These are phyloP conservation scores for Thalassophryne amazonica DNA, from an alignment of 2,797 vertebrate species.

Conservation along the genomic window DNA sequence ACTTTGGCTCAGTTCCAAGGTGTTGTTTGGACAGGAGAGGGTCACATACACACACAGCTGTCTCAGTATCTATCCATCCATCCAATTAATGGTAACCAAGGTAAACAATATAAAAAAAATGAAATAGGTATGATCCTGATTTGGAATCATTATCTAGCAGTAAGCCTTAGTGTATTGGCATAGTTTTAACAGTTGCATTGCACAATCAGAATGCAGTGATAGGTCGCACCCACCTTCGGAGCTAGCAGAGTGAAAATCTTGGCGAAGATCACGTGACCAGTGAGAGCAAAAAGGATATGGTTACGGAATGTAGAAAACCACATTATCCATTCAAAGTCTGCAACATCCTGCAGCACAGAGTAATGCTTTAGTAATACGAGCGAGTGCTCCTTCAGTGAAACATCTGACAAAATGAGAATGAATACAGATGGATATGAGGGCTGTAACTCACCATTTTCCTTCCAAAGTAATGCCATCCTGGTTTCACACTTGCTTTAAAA, in stretches of 20 bases:
- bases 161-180: no score
- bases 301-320: conserved; percentile 96
- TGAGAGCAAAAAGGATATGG: conserved; percentile 89
- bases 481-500: conserved; percentile 86
- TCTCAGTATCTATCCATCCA: no score
- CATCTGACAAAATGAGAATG: neutral
- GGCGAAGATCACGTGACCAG: conserved; percentile 91
- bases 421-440: neutral
- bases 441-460: conserved; percentile 92
- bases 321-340: conserved; percentile 98
- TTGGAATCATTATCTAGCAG: no score
- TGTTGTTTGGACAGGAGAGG: no score
- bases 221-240: conserved; percentile 88
- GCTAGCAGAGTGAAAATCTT: conserved; percentile 88
- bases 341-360: conserved; percentile 79
- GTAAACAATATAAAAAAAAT: no score
- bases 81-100: no score
- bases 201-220: no score
- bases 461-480: conserved; percentile 95
- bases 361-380: neutral
- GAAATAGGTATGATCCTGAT: no score
- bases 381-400: neutral
- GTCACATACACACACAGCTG: no score
- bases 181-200: no score
- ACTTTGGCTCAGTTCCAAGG: no score